Evolutionary conservation across 1,140 invertebrate species (phyloP).

Genomic region (Trichonephila clavipes): DNA sequence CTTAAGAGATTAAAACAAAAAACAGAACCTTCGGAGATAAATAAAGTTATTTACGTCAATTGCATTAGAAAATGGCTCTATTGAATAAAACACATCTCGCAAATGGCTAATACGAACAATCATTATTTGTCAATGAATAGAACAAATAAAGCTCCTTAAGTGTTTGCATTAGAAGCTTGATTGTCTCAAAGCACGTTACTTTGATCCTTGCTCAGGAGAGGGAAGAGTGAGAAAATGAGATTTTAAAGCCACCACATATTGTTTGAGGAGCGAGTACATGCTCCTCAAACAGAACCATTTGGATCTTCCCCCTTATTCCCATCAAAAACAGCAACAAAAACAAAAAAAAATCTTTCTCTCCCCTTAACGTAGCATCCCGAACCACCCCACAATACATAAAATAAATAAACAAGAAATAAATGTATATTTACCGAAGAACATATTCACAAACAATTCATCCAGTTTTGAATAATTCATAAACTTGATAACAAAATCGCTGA

Average conservation of each 20-base stretch:
- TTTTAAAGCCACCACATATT: constrained; percentile 50
- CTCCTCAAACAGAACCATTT: not conserved
- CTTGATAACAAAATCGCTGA: constrained; percentile 73
- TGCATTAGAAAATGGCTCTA: not conserved
- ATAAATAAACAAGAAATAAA: constrained; percentile 69
- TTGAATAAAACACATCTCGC: constrained; percentile 6
- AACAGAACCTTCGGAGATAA: too few relatives aligned
- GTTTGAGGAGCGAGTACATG: not conserved
- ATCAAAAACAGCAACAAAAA: not conserved
- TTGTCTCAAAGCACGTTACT: constrained; percentile 24
- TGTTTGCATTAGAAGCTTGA: constrained; percentile 19
- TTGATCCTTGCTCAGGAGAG: not conserved
- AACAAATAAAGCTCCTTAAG: constrained; percentile 32
- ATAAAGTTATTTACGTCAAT: too few relatives aligned
- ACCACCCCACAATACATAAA: constrained; percentile 48
- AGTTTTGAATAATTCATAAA: constrained; percentile 71
- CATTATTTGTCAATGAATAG: constrained; percentile 24
- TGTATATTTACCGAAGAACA: constrained; percentile 70
- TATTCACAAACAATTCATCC: constrained; percentile 76
- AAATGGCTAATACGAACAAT: not conserved
- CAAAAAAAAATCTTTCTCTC: not conserved
- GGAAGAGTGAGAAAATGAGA: constrained; percentile 39
- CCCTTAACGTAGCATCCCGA: constrained; percentile 39
- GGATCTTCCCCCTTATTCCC: not conserved
- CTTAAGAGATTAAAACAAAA: too few relatives aligned